These are phyloP conservation scores for Andrena chrysosceles DNA, from an alignment of 2,888 invertebrate species.

Conservation along the genomic window DNA sequence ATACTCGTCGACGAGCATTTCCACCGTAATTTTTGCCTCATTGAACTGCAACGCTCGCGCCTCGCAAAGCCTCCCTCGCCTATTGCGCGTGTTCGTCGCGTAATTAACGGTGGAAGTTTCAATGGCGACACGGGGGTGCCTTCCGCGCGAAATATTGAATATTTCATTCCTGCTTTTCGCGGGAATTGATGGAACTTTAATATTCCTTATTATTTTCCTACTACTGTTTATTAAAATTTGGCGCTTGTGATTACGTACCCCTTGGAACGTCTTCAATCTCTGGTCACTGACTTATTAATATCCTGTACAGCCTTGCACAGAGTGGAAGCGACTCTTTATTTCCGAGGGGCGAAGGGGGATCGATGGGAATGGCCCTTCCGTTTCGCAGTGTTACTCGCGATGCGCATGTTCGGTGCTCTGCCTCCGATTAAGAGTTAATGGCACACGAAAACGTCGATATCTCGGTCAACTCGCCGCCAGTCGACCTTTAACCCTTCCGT, in stretches of 20 bases:
- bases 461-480: constrained; percentile 19
- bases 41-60: constrained; percentile 19
- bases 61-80: constrained; percentile 15
- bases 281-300: no score
- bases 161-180: no score
- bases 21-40: constrained; percentile 27
- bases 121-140: neutral
- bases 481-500: constrained; percentile 41
- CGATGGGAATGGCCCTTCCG: neutral
- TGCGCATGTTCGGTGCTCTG: constrained; percentile 23
- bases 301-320: no score
- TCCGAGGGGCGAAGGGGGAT: neutral
- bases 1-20: neutral
- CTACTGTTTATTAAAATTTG: no score
- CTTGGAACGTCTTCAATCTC: no score
- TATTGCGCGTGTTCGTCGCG: neutral
- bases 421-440: constrained; percentile 38
- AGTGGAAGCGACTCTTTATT: neutral
- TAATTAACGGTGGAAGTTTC: constrained; percentile 15
- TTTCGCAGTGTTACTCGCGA: neutral
- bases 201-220: no score
- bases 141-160: neutral
- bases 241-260: no score
- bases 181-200: no score
- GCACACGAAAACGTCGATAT: constrained; percentile 43